Conservation (phyloP, 2,888 invertebrate genomes). For the Lochmaea capreae region DNA sequence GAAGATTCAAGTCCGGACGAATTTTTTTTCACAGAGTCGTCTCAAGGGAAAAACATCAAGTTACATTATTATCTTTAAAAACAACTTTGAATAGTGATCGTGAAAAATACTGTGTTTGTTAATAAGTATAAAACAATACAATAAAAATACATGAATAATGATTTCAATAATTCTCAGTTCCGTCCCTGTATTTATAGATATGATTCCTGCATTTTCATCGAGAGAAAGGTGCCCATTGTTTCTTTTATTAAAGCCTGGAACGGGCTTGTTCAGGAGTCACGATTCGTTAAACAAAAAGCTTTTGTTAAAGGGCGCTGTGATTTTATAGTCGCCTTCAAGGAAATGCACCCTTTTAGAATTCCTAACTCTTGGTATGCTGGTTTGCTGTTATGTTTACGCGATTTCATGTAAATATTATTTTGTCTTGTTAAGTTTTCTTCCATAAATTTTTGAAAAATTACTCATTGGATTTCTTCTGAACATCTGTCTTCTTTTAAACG, state of each 20-base stretch:
- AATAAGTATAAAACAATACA: too few species aligned
- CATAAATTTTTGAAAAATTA: background rate
- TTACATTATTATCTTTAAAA: too few species aligned
- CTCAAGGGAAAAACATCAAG: background rate
- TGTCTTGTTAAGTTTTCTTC: slow-evolving; percentile 5
- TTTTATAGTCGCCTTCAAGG: slow-evolving; percentile 35
- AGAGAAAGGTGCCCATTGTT: slow-evolving; percentile 42
- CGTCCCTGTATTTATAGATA: slow-evolving; percentile 20
- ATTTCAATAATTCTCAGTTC: background rate
- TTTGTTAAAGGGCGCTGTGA: slow-evolving; percentile 38
- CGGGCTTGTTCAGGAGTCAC: slow-evolving; percentile 44
- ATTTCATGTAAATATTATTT: slow-evolving; percentile 9
- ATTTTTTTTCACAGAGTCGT: background rate
- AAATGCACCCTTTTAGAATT: slow-evolving; percentile 35
- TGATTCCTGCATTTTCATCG: slow-evolving; percentile 31
- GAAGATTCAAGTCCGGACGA: background rate
- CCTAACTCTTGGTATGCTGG: slow-evolving; percentile 14
- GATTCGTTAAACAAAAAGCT: slow-evolving; percentile 44
- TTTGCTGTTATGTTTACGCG: background rate
- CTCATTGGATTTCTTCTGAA: too few species aligned
- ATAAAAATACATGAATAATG: background rate
- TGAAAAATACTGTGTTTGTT: too few species aligned
- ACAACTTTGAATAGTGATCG: too few species aligned
- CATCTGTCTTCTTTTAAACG: too few species aligned
- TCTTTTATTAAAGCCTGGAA: slow-evolving; percentile 38